phyloP scores from a whole-genome alignment of 2,888 invertebrate genomes.

The Andrena flavipes region DNA sequence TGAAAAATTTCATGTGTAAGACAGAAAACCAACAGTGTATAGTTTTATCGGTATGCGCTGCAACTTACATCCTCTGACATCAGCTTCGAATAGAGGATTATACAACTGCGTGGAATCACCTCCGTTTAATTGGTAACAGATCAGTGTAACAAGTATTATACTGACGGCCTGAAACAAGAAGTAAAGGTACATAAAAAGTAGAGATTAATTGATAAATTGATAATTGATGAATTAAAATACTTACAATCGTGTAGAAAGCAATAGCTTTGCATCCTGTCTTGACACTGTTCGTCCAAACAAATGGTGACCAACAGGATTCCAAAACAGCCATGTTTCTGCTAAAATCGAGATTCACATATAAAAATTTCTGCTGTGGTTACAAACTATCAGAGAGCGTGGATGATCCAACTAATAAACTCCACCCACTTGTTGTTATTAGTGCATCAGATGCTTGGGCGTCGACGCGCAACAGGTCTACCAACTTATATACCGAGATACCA shows the following conservation, averaged over 20 bases:
- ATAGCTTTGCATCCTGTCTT: constrained; percentile 92
- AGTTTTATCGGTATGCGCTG: not conserved
- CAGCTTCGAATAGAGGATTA: constrained; percentile 95
- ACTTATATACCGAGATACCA: constrained; percentile 41
- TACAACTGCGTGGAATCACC: constrained; percentile 96
- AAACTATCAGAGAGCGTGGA: constrained; percentile 4
- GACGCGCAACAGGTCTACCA: constrained; percentile 62
- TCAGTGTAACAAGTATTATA: constrained; percentile 90
- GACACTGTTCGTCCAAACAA: constrained; percentile 93
- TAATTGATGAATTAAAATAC: constrained; percentile 53
- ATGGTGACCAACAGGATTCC: constrained; percentile 94
- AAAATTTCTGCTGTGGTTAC: not conserved
- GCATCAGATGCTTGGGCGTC: constrained; percentile 69
- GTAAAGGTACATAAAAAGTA: not conserved
- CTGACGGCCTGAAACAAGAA: constrained; percentile 87
- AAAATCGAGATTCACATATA: constrained; percentile 36
- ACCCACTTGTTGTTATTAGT: constrained; percentile 59
- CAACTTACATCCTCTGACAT: constrained; percentile 86
- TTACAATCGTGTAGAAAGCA: constrained; percentile 90
- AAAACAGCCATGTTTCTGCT: constrained; percentile 89
- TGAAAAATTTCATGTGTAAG: constrained; percentile 83
- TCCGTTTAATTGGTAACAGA: constrained; percentile 92
- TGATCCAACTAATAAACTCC: constrained; percentile 43
- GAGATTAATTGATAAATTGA: not conserved
- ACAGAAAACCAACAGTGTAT: not conserved